These are phyloP conservation scores for Ophion slaviceki DNA, from an alignment of 2,888 invertebrate genomes.

Conservation along the genomic window DNA sequence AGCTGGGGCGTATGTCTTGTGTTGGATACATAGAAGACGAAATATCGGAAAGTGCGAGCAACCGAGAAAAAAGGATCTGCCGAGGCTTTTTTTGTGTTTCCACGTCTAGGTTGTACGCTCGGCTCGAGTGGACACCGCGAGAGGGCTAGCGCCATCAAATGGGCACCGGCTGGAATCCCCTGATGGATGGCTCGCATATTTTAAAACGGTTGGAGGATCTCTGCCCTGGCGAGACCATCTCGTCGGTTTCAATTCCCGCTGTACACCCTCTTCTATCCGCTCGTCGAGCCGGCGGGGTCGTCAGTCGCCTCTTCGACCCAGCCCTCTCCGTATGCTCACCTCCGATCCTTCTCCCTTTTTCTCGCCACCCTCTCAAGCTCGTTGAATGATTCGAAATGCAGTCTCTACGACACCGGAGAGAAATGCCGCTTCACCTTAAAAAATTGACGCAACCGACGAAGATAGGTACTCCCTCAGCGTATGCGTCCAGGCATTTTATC, in stretches of 20 bases:
- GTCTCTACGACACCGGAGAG: constrained; percentile 14
- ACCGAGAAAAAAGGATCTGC: constrained; percentile 32
- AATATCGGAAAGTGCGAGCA: constrained; percentile 47
- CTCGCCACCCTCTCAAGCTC: constrained; percentile 7
- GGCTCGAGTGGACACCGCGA: constrained; percentile 49
- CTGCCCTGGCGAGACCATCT: constrained; percentile 49
- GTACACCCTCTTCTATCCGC: constrained; percentile 43
- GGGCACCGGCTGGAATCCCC: constrained; percentile 67
- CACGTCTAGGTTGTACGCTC: constrained; percentile 39
- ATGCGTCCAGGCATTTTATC: constrained; percentile 8
- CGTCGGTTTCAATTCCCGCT: constrained; percentile 65
- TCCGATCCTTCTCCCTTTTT: background rate
- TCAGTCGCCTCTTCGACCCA: constrained; percentile 36
- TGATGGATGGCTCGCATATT: constrained; percentile 71
- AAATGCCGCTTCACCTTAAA: constrained; percentile 29
- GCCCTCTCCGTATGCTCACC: constrained; percentile 11
- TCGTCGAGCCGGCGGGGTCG: constrained; percentile 19
- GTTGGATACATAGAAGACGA: constrained; percentile 13
- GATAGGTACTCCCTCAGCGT: constrained; percentile 12
- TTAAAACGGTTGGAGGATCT: constrained; percentile 66
- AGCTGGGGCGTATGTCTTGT: constrained; percentile 57
- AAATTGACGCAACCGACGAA: constrained; percentile 39
- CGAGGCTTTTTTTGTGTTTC: constrained; percentile 25
- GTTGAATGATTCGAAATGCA: constrained; percentile 20
- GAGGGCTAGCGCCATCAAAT: constrained; percentile 67